Evolutionary conservation across 2,113 vertebrate species (phyloP).

Genomic region (Ceyx cyanopectus): DNA sequence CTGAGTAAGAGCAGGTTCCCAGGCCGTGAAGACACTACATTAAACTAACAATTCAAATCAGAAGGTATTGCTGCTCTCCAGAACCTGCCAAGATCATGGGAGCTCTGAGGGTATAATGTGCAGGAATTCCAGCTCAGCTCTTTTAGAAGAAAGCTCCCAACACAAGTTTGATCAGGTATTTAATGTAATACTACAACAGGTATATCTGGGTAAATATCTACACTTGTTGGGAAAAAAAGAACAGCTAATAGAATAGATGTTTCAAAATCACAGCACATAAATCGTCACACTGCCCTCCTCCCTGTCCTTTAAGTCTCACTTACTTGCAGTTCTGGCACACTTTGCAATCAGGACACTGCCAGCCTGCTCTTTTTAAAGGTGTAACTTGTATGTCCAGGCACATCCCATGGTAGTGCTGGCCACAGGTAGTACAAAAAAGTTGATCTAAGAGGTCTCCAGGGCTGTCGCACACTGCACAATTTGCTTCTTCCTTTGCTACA

Average conservation of each 20-base stretch:
- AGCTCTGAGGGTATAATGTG: not conserved
- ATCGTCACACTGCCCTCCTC: not conserved
- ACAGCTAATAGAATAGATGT: not conserved
- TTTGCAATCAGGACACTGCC: conserved; percentile 96
- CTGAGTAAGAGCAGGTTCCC: not conserved
- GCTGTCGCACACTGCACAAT: conserved; percentile 88
- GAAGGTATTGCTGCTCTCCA: not conserved
- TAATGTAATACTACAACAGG: rapidly evolving
- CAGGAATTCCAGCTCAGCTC: not conserved
- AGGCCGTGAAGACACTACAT: not conserved
- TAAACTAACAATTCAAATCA: not conserved
- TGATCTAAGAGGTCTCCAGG: conserved; percentile 84
- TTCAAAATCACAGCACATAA: not conserved
- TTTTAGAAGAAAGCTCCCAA: not conserved
- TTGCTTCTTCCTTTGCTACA: conserved; percentile 90
- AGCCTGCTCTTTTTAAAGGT: conserved; percentile 90
- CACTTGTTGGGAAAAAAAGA: not conserved
- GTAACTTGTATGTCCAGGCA: conserved; percentile 91
- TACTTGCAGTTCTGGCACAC: conserved; percentile 98
- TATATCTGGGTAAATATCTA: not conserved
- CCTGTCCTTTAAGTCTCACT: conserved; percentile 59
- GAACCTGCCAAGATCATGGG: not conserved
- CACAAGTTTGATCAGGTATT: not conserved
- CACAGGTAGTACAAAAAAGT: conserved; percentile 95
- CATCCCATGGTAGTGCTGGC: conserved; percentile 91